Conservation (phyloP, 2,797 vertebrate genomes). For the Iguana delicatissima region DNA sequence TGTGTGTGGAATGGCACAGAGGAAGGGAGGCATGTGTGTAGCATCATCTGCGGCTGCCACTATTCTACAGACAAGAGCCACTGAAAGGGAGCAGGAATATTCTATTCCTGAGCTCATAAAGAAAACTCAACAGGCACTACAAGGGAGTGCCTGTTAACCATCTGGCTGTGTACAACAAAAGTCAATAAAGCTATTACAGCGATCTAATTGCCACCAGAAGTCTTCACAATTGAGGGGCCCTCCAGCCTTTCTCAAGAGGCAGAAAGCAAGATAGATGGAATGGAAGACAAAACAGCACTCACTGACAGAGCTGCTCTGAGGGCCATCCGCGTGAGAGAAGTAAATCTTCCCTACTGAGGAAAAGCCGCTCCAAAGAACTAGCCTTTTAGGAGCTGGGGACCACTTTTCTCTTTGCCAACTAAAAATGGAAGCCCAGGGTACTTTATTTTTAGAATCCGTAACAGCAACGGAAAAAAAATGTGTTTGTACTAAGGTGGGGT, state of each 20-base stretch:
- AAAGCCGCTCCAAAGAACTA: too few species aligned
- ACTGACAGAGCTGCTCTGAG: not conserved
- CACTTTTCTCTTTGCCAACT: not conserved
- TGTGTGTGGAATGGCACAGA: too few species aligned
- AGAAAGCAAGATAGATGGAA: not conserved
- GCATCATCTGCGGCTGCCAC: not conserved
- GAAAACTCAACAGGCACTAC: conserved; percentile 16
- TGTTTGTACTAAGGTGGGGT: not conserved
- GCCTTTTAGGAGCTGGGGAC: not conserved
- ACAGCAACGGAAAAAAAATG: not conserved
- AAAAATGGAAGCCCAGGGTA: not conserved
- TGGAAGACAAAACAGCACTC: not conserved
- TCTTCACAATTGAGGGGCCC: not conserved
- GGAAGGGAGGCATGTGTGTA: too few species aligned
- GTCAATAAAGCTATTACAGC: conserved; percentile 30
- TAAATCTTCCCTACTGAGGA: not conserved
- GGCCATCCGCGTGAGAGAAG: not conserved
- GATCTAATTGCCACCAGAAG: conserved; percentile 7
- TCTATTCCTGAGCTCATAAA: conserved; percentile 36
- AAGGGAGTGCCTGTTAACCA: conserved; percentile 15
- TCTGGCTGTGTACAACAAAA: conserved; percentile 24
- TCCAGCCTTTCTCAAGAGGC: not conserved
- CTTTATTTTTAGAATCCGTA: not conserved
- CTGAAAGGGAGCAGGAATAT: conserved; percentile 8
- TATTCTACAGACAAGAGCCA: not conserved